Base-by-base conservation (phyloP, 2,113 vertebrate species). In the Okapia johnstoni region DNA sequence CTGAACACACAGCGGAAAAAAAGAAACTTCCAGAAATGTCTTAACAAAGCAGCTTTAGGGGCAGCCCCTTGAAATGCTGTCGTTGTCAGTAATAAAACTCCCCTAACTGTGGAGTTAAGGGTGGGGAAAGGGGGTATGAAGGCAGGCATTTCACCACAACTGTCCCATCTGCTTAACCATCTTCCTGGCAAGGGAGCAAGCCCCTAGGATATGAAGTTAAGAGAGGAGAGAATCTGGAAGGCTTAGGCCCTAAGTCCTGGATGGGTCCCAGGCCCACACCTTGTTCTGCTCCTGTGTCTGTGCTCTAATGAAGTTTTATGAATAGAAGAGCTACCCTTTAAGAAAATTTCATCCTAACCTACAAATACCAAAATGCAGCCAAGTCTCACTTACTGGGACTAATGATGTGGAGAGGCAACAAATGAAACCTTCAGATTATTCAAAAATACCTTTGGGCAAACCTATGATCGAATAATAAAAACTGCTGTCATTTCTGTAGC, bases 1-100 rank as follows among this genome's bases (percentile, higher is more conserved):
- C 52, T 95, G 40, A 94, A 93, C 58, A 73, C 50, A 94, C 46
- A 70, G 77, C 14, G 40, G 57, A 76, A 86, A 70, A 95, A 81
- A 97, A 91, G 85, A 96, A 94, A 81, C 50, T 93, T 97, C 81
- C 91, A 94, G 73, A 98, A 97, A 98, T 85, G 43, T 85, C 95
- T 95, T 96, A 98, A 96, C 2, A 30, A 98, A 91, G 77, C 26
- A 7, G 70, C 57, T 80, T 93, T 83, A 54, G 80, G 63, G 81
- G 36, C 50, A 96, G 57, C 50, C 61, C 77, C 85, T 94, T 96
- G 80, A 96, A 96, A 95, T 85, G 43, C 76, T 90, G 60, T 88
- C 92, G 54, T 16, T 33, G 57, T 86, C 92, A 28, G 52, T 94
- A 94, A 96, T 88, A 95, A 91, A 90, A 93, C 26, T 58, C 46